Percentiles rank a stretch among this genome's conserved stretches.
These are phyloP conservation scores for Armadillidium nasatum DNA, from an alignment of 1,140 invertebrate genomes.

Conservation along the genomic window DNA sequence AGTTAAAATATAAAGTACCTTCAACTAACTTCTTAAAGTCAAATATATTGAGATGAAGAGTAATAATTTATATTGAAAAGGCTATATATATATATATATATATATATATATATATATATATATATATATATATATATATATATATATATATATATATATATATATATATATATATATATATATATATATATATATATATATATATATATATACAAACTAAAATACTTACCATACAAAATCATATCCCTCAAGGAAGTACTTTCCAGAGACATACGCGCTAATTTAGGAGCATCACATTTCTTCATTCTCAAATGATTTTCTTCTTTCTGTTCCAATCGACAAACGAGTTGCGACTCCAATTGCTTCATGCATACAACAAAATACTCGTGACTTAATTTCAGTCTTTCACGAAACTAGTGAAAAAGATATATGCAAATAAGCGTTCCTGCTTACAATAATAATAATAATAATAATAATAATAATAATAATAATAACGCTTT, in stretches of 20 bases:
- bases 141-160: no score
- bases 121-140: not conserved
- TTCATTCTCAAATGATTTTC: slow-evolving; percentile 69
- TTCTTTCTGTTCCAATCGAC: slow-evolving; percentile 72
- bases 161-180: not conserved
- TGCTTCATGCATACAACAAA: slow-evolving; percentile 64
- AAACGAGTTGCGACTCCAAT: slow-evolving; percentile 64
- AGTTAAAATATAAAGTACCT: no score
- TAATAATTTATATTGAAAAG: no score
- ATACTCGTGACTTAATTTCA: slow-evolving; percentile 63
- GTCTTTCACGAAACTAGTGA: slow-evolving; percentile 58
- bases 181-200: no score
- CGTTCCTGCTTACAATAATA: no score
- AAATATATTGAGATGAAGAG: no score
- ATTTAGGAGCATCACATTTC: slow-evolving; percentile 71
- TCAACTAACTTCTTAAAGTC: no score
- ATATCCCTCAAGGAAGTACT: slow-evolving; percentile 77
- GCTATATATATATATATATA: no score
- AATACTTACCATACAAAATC: slow-evolving; percentile 59
- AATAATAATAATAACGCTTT: no score
- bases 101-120: no score
- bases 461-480: no score
- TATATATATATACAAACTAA: no score
- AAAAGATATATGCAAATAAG: not conserved
- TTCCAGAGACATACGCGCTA: slow-evolving; percentile 77